A percentile compares a stretch with the other conserved stretches of the same genome.
Evolutionary conservation across 1,140 invertebrate species (phyloP).

Genomic region (Bradynema listronoti): DNA sequence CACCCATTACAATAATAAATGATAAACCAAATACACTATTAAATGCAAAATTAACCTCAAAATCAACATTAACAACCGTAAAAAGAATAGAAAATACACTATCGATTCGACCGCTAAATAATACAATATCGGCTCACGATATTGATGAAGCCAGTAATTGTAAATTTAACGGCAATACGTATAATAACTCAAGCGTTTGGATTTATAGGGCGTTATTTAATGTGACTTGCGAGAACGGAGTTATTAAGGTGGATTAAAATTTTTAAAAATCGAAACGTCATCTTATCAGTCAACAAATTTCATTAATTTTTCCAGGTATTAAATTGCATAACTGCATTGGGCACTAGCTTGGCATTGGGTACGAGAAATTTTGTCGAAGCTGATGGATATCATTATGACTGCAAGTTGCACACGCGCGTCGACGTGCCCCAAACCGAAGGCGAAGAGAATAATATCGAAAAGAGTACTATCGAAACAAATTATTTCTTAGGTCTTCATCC

Average conservation of each 20-base stretch:
- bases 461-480: not conserved
- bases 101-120: no score
- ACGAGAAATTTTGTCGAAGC: slow-evolving; percentile 33
- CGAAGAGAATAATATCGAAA: not conserved
- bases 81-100: no score
- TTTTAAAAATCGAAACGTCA: not conserved
- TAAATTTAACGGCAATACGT: no score
- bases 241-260: slow-evolving; percentile 1
- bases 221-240: not conserved
- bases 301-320: slow-evolving; percentile 22
- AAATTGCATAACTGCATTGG: slow-evolving; percentile 33
- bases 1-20: no score
- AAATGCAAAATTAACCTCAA: no score
- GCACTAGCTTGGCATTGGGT: slow-evolving; percentile 27
- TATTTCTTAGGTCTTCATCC: not conserved
- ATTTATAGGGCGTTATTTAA: no score
- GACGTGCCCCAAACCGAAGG: slow-evolving; percentile 11
- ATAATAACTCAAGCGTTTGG: no score
- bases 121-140: no score
- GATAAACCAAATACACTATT: no score
- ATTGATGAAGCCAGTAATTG: no score
- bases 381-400: slow-evolving; percentile 26
- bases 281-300: no score
- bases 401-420: slow-evolving; percentile 24
- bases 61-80: no score